phyloP scores from a whole-genome alignment of 2,888 invertebrate species.

The Tipula confusa region DNA sequence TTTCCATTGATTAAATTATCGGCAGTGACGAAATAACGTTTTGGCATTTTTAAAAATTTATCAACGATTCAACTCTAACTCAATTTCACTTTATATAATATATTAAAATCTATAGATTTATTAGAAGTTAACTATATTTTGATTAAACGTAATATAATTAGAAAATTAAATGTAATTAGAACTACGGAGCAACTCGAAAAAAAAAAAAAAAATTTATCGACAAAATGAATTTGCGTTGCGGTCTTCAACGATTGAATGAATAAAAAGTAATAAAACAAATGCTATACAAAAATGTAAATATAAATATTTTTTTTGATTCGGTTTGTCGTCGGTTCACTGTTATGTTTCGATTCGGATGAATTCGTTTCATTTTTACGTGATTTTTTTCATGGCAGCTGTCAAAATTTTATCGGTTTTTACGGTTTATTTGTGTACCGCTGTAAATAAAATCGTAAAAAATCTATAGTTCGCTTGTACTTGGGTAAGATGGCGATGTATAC shows the following conservation, averaged over 20 bases:
- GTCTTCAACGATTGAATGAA: conserved; percentile 6
- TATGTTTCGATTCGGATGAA: neutral
- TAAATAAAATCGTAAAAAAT: neutral
- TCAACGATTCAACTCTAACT: too few relatives aligned
- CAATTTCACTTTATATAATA: too few relatives aligned
- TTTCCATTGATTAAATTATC: conserved; percentile 13
- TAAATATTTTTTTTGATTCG: neutral
- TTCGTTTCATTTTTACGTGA: neutral
- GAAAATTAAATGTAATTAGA: too few relatives aligned
- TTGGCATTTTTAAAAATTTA: conserved; percentile 30
- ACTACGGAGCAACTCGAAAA: neutral
- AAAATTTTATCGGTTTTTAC: neutral
- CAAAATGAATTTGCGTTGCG: conserved; percentile 5
- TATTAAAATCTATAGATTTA: too few relatives aligned
- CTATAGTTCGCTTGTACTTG: neutral
- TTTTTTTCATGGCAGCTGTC: neutral
- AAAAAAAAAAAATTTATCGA: too few relatives aligned
- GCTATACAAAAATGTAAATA: neutral
- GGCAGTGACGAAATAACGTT: neutral
- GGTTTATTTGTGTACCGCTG: neutral
- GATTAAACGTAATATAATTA: too few relatives aligned
- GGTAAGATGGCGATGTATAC: neutral
- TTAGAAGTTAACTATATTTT: too few relatives aligned
- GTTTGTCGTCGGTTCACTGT: neutral
- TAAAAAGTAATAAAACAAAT: neutral